These are phyloP conservation scores for Rhinolophus sinicus DNA, from an alignment of 2,113 vertebrate species.

Conservation along the genomic window DNA sequence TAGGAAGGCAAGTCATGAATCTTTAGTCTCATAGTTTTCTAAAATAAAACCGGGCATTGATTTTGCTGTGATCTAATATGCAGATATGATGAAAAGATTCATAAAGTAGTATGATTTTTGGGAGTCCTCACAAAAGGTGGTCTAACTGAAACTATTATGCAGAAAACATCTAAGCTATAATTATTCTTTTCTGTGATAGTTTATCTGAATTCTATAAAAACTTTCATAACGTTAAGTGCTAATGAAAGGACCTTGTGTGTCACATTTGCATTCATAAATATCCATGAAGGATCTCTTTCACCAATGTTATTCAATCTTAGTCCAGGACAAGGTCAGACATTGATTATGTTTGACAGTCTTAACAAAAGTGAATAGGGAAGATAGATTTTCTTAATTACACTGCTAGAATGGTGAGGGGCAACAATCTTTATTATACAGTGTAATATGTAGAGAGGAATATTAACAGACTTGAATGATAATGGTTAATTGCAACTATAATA, in stretches of 20 bases:
- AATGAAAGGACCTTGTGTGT: conserved; percentile 65
- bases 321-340: conserved; percentile 52
- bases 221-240: conserved; percentile 42
- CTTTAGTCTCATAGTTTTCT: conserved; percentile 58
- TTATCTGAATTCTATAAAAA: conserved; percentile 57
- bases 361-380: conserved; percentile 56
- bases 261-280: conserved; percentile 68
- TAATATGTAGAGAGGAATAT: neutral
- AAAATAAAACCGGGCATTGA: conserved; percentile 62
- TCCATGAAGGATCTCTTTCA: conserved; percentile 69
- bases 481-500: neutral
- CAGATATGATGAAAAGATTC: conserved; percentile 65
- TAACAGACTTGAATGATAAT: conserved; percentile 28
- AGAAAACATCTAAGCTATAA: conserved; percentile 46
- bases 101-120: conserved; percentile 31
- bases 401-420: conserved; percentile 8
- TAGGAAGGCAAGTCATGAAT: conserved; percentile 63
- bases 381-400: conserved; percentile 54
- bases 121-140: conserved; percentile 42
- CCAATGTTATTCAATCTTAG: conserved; percentile 34
- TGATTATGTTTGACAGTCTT: conserved; percentile 56
- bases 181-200: conserved; percentile 41
- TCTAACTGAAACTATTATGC: conserved; percentile 27
- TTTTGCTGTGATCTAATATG: conserved; percentile 65
- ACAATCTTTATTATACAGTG: neutral